Base-by-base conservation (phyloP, 2,113 vertebrate species). In the Notothenia coriiceps region DNA sequence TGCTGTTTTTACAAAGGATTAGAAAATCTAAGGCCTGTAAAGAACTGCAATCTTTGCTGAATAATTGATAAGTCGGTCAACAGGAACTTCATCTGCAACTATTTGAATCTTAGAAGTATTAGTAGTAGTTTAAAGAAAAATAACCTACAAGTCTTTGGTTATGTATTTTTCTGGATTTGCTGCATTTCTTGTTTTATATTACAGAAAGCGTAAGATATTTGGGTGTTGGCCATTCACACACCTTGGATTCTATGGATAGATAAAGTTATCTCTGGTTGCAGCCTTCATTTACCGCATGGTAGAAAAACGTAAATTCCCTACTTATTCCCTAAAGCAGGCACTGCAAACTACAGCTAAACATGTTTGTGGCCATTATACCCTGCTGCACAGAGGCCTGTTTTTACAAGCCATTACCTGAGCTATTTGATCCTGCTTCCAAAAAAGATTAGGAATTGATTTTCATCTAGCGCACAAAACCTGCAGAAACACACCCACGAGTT, bases 351-450 rank as follows among this genome's bases (percentile, higher is more conserved):
- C 17, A 57, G 7, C 25, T 1, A 1, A 49, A 25, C 49, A n/a
- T 57, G 40, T 66, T 12, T 57, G 13, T 25, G 12, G 29, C 49
- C 46, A 9, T 62, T 49, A 10, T 0, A 75, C 65, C 17, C 29
- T 47, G 51, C 63, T 57, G 33, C 73, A 70, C 33, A 10, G 17
- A 40, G 59, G 29, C 85, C 74, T 81, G 68, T 81, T 78, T 43
- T 62, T 74, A 81, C 85, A 74, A 14, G 84, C 47, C 2, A 9
- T 76, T 44, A n/a, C 54, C 35, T 79, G 46, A 66, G 14, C 62
- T 61, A 33, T 56, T 51, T 18, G n/a, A 10, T 13, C 47, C 35
- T 18, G 55, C 57, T 17, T 20, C 12, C 33, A 60, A 25, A 65
- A 20, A 64, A 55, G 25, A 20, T 59, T 60, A 55, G 7, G 29